phyloP scores from a whole-genome alignment of 1,140 invertebrate genomes.

The Trachymyrmex septentrionalis region DNA sequence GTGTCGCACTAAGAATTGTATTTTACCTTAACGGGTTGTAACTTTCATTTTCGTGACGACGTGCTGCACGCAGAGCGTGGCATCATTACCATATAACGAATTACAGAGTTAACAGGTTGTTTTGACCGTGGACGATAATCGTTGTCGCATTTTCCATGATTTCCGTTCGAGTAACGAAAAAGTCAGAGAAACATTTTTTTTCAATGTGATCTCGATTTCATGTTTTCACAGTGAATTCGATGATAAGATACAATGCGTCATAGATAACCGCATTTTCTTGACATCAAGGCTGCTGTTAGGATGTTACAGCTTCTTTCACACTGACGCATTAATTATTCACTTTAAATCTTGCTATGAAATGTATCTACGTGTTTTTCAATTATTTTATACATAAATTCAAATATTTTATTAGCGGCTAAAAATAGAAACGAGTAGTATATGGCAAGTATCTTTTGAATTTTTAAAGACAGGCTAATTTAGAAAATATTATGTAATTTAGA shows the following conservation, averaged over 20 bases:
- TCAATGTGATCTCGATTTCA: slow-evolving; percentile 12
- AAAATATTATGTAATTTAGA: neutral
- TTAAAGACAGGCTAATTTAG: neutral
- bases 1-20: slow-evolving; percentile 10
- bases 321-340: neutral
- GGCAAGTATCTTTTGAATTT: neutral
- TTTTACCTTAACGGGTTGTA: slow-evolving; percentile 23
- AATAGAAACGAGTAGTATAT: neutral
- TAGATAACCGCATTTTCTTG: slow-evolving; percentile 26
- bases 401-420: slow-evolving; percentile 11
- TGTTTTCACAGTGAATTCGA: slow-evolving; percentile 10
- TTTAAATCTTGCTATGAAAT: neutral
- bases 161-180: neutral
- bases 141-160: neutral
- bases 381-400: neutral
- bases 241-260: slow-evolving; percentile 48
- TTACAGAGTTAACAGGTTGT: slow-evolving; percentile 46
- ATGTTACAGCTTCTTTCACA: neutral
- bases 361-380: neutral
- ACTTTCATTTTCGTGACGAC: slow-evolving; percentile 49
- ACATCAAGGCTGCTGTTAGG: slow-evolving; percentile 35
- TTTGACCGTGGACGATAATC: slow-evolving; percentile 29
- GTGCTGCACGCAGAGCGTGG: neutral
- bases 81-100: slow-evolving; percentile 30
- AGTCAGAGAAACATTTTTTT: slow-evolving; percentile 8